A percentile compares a stretch with the other conserved stretches of the same genome.
Evolutionary conservation across 30 jellyfish, hydroid and myxozoan genomes (phyloP).

Genomic region (Cassiopea andromeda): DNA sequence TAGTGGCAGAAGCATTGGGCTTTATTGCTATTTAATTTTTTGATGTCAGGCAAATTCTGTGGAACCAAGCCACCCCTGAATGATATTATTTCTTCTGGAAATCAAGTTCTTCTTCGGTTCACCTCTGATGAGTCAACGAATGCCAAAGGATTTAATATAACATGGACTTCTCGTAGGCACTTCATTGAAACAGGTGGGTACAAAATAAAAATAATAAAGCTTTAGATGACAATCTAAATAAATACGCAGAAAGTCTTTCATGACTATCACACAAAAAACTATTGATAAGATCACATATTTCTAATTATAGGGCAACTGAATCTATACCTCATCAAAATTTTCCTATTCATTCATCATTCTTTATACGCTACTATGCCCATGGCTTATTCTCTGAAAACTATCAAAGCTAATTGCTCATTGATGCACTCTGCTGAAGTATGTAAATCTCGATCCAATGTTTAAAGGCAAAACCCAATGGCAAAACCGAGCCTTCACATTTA

Average conservation of each 20-base stretch:
- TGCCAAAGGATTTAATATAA: slow-evolving; percentile 58
- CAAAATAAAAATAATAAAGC: background rate
- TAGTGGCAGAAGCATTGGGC: background rate
- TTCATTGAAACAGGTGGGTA: slow-evolving; percentile 6
- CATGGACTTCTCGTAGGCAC: slow-evolving; percentile 43
- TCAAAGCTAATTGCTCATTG: no score
- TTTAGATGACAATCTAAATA: background rate
- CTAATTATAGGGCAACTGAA: background rate
- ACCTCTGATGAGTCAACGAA: slow-evolving; percentile 54
- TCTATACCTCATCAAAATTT: no score
- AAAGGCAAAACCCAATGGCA: no score
- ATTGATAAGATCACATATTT: background rate
- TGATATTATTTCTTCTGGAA: background rate
- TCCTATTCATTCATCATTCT: no score
- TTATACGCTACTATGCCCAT: no score
- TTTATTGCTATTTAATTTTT: background rate
- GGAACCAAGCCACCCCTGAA: slow-evolving; percentile 50
- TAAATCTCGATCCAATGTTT: no score
- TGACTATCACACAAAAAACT: background rate
- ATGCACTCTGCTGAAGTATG: no score
- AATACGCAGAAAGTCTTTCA: background rate
- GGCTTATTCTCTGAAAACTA: no score
- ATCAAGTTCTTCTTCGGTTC: slow-evolving; percentile 26
- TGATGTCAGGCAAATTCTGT: slow-evolving; percentile 52
- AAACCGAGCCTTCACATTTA: no score